Conservation (phyloP, 2,113 vertebrate species). For the Vicugna pacos region DNA sequence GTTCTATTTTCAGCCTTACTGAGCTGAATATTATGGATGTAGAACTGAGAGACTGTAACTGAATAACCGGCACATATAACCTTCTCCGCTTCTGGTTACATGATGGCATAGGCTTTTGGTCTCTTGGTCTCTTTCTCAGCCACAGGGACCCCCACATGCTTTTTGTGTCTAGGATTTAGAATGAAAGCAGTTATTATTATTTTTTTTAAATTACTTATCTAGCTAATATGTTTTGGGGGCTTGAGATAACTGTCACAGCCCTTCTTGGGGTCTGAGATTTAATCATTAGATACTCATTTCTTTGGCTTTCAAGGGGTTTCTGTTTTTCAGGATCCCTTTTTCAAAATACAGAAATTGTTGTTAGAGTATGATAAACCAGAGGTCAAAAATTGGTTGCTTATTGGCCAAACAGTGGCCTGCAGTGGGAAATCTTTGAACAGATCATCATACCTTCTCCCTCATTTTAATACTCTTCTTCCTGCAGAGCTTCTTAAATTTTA, state of each 20-base stretch:
- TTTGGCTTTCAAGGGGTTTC: constrained; percentile 4
- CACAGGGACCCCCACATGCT: not conserved
- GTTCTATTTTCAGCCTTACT: constrained; percentile 16
- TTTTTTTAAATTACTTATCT: constrained; percentile 7
- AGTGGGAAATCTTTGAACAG: constrained; percentile 24
- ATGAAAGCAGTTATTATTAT: not conserved
- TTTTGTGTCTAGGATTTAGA: constrained; percentile 41
- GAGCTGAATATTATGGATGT: constrained; percentile 29
- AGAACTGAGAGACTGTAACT: not conserved
- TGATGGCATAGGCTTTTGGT: not conserved
- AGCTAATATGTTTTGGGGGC: constrained; percentile 17
- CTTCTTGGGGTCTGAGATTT: constrained; percentile 46
- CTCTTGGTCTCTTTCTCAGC: constrained; percentile 32
- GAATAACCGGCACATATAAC: not conserved
- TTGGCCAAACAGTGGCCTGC: not conserved
- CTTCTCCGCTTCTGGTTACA: not conserved
- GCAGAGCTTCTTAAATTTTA: constrained; percentile 32
- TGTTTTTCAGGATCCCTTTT: constrained; percentile 33
- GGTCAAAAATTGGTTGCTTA: constrained; percentile 27
- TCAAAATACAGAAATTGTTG: constrained; percentile 29
- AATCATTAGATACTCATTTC: not conserved
- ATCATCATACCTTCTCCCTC: constrained; percentile 19
- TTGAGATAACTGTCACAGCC: constrained; percentile 25
- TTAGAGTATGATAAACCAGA: constrained; percentile 36
- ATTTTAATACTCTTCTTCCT: not conserved